Evolutionary conservation across 1,140 invertebrate genomes (phyloP), one percentile per base, ranked within the genome.

Genomic region (Papilio polyxenes): DNA sequence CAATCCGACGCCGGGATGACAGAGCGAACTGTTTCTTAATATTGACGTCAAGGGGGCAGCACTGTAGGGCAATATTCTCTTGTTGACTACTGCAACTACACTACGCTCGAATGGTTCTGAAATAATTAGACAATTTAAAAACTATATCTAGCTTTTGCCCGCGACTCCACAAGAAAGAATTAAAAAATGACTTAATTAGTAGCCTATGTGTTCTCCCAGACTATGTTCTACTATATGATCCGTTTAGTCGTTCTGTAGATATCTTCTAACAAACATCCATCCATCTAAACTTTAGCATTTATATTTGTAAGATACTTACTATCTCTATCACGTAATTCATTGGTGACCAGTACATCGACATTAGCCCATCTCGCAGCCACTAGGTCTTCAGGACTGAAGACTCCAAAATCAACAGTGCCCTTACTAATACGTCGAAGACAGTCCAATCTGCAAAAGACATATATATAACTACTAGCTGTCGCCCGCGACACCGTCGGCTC

Each of bases 341-440:
- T 96, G 11, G 96, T 97, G 48, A 97, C 95, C 76, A 97, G 90
- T 44, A 97, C 94, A 82, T 97, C 95, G 0, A 96, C 93, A 85
- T 96, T 95, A 10, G 95, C 95, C 95, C 96, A 96, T 11, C 95
- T 95, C 10, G 97, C 97, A 2, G 97, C 96, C 31, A 98, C 95
- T 65, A 98, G 93, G 93, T 98, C 97, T 91, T 98, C 97, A 0
- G 98, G 96, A 83, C 97, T 97, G 83, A 98, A 95, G 2, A 98
- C 96, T 1, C 97, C 97, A 86, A 98, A 97, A 92, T 98, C 98
- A 11, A 97, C 98, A 13, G 96, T 95, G 20, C 96, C 96, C 87
- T 96, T 96, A 53, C 95, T 94, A 82, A 99, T 96, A 82, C 96
- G 95, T 75, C 96, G 94, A 84, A 98, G 95, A 90, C 98, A 99